These are phyloP conservation scores for Eubasilissa splendida DNA, from an alignment of 2,888 invertebrate species.

Conservation along the genomic window DNA sequence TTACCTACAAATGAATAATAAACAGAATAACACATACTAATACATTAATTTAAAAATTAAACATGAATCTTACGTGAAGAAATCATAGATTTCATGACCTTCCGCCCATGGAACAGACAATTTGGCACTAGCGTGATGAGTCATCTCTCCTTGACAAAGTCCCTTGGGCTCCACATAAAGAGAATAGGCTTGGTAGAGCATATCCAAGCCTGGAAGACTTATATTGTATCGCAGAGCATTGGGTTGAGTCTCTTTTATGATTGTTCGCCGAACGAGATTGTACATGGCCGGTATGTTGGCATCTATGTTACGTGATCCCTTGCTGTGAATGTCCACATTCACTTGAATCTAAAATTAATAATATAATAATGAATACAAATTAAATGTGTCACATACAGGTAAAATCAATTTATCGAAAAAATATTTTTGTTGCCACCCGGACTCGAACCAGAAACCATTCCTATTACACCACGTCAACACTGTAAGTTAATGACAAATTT, in stretches of 20 bases:
- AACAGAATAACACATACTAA: not conserved
- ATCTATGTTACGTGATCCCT: constrained; percentile 64
- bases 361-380: not conserved
- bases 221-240: constrained; percentile 76
- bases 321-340: constrained; percentile 77
- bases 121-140: constrained; percentile 75
- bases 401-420: too few relatives aligned
- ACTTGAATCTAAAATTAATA: constrained; percentile 71
- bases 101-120: constrained; percentile 79
- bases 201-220: constrained; percentile 72
- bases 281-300: constrained; percentile 66
- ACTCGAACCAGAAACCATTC: too few relatives aligned
- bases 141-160: constrained; percentile 64
- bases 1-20: too few relatives aligned
- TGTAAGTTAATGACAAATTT: too few relatives aligned
- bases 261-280: constrained; percentile 62
- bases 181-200: constrained; percentile 75
- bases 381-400: not conserved
- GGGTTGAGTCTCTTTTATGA: constrained; percentile 72
- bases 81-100: constrained; percentile 74
- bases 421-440: too few relatives aligned
- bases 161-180: constrained; percentile 73
- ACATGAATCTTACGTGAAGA: constrained; percentile 72
- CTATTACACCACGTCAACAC: too few relatives aligned
- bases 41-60: not conserved